A percentile compares a stretch with the other conserved stretches of the same genome.
Evolutionary conservation across 2,797 vertebrate genomes (phyloP).

Genomic region (Pangasius djambal): DNA sequence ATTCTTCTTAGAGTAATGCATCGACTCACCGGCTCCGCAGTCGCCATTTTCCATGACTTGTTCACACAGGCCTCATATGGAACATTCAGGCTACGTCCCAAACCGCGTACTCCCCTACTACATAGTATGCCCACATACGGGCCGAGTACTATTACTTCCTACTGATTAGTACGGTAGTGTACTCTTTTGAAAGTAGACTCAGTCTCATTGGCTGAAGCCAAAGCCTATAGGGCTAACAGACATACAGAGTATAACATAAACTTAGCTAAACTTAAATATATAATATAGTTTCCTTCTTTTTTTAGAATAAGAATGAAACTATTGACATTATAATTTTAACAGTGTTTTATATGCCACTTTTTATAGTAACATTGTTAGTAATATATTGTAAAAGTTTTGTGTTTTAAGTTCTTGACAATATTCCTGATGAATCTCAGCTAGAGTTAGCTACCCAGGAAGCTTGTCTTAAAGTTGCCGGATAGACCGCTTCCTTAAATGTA

Average conservation of each 20-base stretch:
- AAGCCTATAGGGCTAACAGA: neutral
- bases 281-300: neutral
- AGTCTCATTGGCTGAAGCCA: neutral
- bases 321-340: neutral
- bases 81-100: slow-evolving; percentile 65
- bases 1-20: slow-evolving; percentile 54
- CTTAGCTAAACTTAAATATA: neutral
- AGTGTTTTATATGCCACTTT: neutral
- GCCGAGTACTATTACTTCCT: neutral
- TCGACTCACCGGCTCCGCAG: slow-evolving; percentile 96
- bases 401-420: neutral
- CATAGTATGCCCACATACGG: neutral
- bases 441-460: neutral
- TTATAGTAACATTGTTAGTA: neutral
- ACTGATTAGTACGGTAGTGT: slow-evolving; percentile 9
- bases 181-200: neutral
- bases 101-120: slow-evolving; percentile 19
- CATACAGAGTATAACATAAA: neutral
- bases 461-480: neutral
- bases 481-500: neutral
- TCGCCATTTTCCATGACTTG: slow-evolving; percentile 93
- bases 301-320: neutral
- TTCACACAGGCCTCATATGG: slow-evolving; percentile 68
- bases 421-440: neutral
- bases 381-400: too few relatives aligned